These are phyloP conservation scores for Microtus ochrogaster DNA, from an alignment of 2,113 vertebrate genomes.

Conservation along the genomic window DNA sequence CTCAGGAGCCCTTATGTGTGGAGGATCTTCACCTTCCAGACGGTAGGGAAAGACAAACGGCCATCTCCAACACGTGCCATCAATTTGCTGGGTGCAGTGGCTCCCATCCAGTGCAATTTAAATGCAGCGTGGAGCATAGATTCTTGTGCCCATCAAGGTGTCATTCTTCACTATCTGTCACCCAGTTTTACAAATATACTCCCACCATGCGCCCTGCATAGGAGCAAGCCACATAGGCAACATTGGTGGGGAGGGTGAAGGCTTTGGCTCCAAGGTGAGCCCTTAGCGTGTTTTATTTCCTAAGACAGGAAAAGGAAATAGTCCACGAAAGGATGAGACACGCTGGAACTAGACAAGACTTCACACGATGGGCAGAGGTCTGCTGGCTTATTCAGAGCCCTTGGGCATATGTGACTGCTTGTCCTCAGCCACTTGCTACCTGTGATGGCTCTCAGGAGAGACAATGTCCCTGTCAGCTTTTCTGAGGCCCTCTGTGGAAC, in stretches of 20 bases:
- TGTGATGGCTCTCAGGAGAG: background rate
- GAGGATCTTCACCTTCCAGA: background rate
- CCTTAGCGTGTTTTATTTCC: background rate
- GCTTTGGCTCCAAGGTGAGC: background rate
- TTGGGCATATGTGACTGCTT: background rate
- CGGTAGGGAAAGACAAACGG: too few species aligned
- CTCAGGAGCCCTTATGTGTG: background rate
- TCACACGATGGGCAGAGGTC: accelerated
- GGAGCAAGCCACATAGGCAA: background rate
- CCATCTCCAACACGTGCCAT: background rate
- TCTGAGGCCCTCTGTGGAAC: background rate
- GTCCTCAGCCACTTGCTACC: background rate
- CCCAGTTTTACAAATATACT: background rate
- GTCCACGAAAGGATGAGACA: background rate
- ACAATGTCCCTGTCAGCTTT: background rate
- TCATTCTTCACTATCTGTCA: background rate
- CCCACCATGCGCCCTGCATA: too few species aligned
- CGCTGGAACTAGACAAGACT: background rate
- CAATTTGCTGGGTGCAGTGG: background rate
- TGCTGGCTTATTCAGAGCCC: background rate
- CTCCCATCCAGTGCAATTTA: background rate
- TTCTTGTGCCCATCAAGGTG: too few species aligned
- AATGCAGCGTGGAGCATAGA: accelerated
- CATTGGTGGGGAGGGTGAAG: background rate
- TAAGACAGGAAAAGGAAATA: background rate